These are phyloP conservation scores for Arizona elegans DNA, from an alignment of 2,113 vertebrate species.

Conservation along the genomic window DNA sequence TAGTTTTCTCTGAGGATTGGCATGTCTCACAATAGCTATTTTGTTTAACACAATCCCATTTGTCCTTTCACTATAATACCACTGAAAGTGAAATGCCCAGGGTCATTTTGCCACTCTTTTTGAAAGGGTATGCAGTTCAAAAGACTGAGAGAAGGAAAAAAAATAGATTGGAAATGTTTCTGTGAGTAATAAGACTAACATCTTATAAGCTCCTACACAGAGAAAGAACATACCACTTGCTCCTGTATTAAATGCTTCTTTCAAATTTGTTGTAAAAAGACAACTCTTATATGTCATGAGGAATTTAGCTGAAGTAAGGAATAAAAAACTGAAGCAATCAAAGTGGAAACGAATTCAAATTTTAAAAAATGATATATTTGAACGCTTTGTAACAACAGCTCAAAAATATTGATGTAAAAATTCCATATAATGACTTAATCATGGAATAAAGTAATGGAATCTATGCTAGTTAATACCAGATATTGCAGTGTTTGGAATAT, in stretches of 20 bases:
- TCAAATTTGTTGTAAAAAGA: not conserved
- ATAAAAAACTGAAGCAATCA: not conserved
- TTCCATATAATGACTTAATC: not conserved
- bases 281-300: not conserved
- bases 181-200: not conserved
- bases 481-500: not conserved
- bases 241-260: not conserved
- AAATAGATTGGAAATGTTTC: not conserved
- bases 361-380: not conserved
- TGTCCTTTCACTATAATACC: not conserved
- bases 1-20: not conserved
- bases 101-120: not conserved
- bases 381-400: not conserved
- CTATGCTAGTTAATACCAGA: not conserved
- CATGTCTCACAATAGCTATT: not conserved
- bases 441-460: not conserved
- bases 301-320: not conserved
- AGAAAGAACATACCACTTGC: not conserved
- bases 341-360: not conserved
- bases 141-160: not conserved
- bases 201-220: not conserved
- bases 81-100: not conserved
- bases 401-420: not conserved
- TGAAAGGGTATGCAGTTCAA: not conserved
- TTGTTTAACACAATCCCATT: not conserved